Base-by-base conservation (phyloP, 2,888 invertebrate genomes). In the Stegophylla sp. region DNA sequence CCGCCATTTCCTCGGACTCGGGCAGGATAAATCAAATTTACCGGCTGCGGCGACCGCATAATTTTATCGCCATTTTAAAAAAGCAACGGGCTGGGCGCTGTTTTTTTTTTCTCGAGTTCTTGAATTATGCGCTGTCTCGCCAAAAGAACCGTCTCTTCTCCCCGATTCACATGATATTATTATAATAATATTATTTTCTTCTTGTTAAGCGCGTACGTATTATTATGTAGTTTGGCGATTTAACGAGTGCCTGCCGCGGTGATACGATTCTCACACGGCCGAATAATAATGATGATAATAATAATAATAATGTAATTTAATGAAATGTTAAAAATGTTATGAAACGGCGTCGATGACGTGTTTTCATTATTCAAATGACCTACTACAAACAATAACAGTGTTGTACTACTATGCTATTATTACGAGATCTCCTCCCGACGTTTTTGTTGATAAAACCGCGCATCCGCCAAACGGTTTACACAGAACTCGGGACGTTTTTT, bases 161-260 rank as follows among this genome's bases (percentile, higher is more conserved):
- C 9, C 59, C 43, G 12, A 45, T 73, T 73, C 59, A 73, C 45
- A 59, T 73, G 43, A 73, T 45, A 43, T 56, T 34, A 34, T 34
- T 34, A 13, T 43, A 17, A 26, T 59, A 26, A 23, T 1, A n/a
- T 17, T 28, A 26, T 15, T 67, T 41, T 72, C 72, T 72, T 43
- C 4, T 72, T 26, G 23, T 56, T 59, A 9, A 41, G 5, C 17
- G 34, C 7, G 34, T 34, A 7, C 7, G 34, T 34, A 5, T 72
- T 26, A 43, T 56, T 59, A 10, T 41, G 5, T 23, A 23, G 17
- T 26, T 53, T 51, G 34, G 20, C 12, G 45, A 20, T 20, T 53
- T 56, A 56, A 56, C 20, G 20, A 56, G 56, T 23, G 56, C n/a
- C 26, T 13, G 67, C 48, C 10, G 7, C 26, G 9, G 10, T 51